Percentiles rank a stretch among this genome's conserved stretches.
Conservation (phyloP, 1,140 invertebrate genomes). For the Nephila pilipes region DNA sequence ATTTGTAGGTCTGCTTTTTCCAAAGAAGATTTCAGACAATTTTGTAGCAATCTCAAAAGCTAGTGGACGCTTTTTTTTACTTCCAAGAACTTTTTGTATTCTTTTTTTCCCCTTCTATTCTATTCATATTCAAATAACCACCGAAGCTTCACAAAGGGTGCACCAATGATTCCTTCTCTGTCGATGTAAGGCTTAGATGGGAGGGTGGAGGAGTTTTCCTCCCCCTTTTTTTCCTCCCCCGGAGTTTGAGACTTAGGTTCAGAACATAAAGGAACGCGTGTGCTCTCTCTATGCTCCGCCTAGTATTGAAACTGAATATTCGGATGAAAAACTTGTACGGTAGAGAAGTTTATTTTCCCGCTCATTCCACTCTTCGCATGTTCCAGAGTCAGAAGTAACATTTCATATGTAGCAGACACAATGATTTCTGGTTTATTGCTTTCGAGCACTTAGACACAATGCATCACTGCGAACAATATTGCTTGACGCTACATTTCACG, state of each 20-base stretch:
- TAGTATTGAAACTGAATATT: slow-evolving; percentile 58
- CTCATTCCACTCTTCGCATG: neutral
- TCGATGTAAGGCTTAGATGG: neutral
- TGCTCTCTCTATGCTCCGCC: slow-evolving; percentile 22
- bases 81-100: neutral
- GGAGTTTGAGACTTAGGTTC: neutral
- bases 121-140: slow-evolving; percentile 72
- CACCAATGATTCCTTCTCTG: slow-evolving; percentile 23
- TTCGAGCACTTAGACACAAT: neutral
- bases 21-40: slow-evolving; percentile 56
- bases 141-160: slow-evolving; percentile 43
- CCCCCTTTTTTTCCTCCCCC: neutral
- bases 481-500: neutral
- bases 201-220: neutral
- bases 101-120: slow-evolving; percentile 16
- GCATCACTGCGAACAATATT: neutral
- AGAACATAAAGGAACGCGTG: neutral
- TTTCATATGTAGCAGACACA: slow-evolving; percentile 20
- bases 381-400: neutral
- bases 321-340: slow-evolving; percentile 39
- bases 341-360: slow-evolving; percentile 29
- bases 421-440: slow-evolving; percentile 21
- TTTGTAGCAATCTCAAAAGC: slow-evolving; percentile 61
- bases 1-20: slow-evolving; percentile 43
- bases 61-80: slow-evolving; percentile 12